Base-by-base conservation (phyloP, 2,888 invertebrate species). In the Gortyna flavago region DNA sequence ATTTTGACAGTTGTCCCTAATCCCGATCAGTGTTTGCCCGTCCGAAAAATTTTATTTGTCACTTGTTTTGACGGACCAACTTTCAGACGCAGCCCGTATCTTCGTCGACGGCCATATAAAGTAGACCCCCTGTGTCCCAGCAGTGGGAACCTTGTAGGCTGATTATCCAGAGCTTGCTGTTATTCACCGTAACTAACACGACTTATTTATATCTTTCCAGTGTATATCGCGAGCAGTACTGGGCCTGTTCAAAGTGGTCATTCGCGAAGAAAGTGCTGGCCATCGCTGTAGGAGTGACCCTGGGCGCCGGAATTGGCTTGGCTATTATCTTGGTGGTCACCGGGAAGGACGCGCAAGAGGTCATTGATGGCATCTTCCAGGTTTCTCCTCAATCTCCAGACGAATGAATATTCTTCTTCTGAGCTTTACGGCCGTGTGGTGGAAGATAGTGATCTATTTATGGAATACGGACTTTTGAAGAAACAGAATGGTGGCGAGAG, bases 211-310 rank as follows among this genome's bases (percentile, higher is more conserved):
- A 29, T 38, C 16, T 59, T 92, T 93, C 0, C 94, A 96, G 96
- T 72, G 96, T 96, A 0, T 91, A 95, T 66, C 92, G 95, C 0
- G 96, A 96, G 89, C 96, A 96, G 83, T 96, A 96, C 89, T 96
- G 96, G 94, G 89, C 95, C 0, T 96, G 96, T 80, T 92, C 96
- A 2, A 93, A 91, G 61, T 96, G 96, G 96, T 94, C 96, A 0
- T 87, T 90, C 44, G 92, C 90, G 0, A 95, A 96, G 85, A 86
- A 93, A 11, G 57, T 93, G 25, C 91, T 96, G 41, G 95, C 95
- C 6, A 86, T 96, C 21, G 85, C 93, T 0, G 95, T 94, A 6
- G 96, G 94, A 0, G 84, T 96, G 0, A 92, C 95, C 0, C 74
- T 95, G 0, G 96, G 96, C 0, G 91, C 94, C 0, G 93, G 95